Evolutionary conservation across 1,140 invertebrate genomes (phyloP).

Genomic region (Lerema accius): DNA sequence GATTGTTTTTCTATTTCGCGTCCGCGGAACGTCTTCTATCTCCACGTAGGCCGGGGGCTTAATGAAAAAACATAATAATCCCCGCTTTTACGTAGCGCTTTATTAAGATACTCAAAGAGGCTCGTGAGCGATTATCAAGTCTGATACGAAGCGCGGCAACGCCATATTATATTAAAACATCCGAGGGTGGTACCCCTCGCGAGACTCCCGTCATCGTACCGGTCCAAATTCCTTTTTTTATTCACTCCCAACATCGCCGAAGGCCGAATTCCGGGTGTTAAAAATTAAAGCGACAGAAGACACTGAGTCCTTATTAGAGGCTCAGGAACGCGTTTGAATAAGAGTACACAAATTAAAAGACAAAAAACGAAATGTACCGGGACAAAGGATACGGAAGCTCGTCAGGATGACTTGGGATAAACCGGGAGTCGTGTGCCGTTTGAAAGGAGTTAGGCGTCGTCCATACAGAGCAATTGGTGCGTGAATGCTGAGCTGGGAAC

Average conservation of each 20-base stretch:
- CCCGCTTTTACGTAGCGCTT: slow-evolving; percentile 61
- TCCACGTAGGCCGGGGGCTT: slow-evolving; percentile 46
- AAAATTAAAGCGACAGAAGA: slow-evolving; percentile 44
- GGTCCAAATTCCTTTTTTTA: slow-evolving; percentile 55
- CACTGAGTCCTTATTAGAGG: slow-evolving; percentile 48
- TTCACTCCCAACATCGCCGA: slow-evolving; percentile 38
- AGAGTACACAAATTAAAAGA: slow-evolving; percentile 59
- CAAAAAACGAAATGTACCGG: slow-evolving; percentile 46
- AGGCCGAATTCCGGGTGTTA: slow-evolving; percentile 46
- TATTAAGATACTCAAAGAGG: slow-evolving; percentile 70
- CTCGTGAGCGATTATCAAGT: slow-evolving; percentile 67
- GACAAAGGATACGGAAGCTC: slow-evolving; percentile 48
- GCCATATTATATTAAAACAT: slow-evolving; percentile 66
- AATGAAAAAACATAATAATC: slow-evolving; percentile 75
- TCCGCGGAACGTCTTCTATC: slow-evolving; percentile 44
- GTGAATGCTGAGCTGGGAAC: slow-evolving; percentile 55
- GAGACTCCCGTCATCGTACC: slow-evolving; percentile 63
- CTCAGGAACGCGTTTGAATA: slow-evolving; percentile 47
- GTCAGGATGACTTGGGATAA: slow-evolving; percentile 55
- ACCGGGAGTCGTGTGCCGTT: slow-evolving; percentile 54
- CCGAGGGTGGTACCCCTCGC: slow-evolving; percentile 48
- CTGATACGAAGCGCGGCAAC: slow-evolving; percentile 67
- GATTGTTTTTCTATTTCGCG: slow-evolving; percentile 71
- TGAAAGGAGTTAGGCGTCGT: slow-evolving; percentile 65
- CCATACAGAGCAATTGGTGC: slow-evolving; percentile 54